Conservation (phyloP, 2,797 vertebrate genomes). For the Crenichthys baileyi region DNA sequence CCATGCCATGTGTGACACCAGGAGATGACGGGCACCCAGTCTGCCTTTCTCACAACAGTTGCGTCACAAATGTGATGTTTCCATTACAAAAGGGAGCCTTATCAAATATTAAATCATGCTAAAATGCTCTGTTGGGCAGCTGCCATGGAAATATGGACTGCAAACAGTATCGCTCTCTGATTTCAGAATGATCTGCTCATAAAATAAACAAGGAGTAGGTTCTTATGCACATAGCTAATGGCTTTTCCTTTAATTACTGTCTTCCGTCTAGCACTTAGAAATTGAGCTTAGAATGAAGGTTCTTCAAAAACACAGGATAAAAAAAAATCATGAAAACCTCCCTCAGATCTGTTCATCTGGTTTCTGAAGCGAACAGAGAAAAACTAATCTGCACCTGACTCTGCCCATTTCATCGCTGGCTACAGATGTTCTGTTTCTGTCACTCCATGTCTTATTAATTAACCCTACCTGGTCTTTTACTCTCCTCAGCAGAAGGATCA, state of each 20-base stretch:
- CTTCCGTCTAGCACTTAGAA: slow-evolving; percentile 60
- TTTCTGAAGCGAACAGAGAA: slow-evolving; percentile 1
- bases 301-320: slow-evolving; percentile 14
- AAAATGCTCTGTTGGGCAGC: slow-evolving; percentile 58
- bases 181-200: slow-evolving; percentile 64
- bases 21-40: not conserved
- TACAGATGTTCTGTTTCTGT: slow-evolving; percentile 47
- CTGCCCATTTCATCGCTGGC: slow-evolving; percentile 14
- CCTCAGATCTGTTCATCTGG: not conserved
- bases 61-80: slow-evolving; percentile 39
- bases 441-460: slow-evolving; percentile 70
- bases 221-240: slow-evolving; percentile 65
- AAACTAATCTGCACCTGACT: slow-evolving; percentile 13
- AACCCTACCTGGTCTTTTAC: slow-evolving; percentile 38
- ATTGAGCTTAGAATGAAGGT: slow-evolving; percentile 35
- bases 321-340: slow-evolving; percentile 28
- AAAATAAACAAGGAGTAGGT: slow-evolving; percentile 38
- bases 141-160: slow-evolving; percentile 71
- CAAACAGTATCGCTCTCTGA: slow-evolving; percentile 67
- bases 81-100: slow-evolving; percentile 57
- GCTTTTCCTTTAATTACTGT: slow-evolving; percentile 76
- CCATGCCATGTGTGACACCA: not conserved
- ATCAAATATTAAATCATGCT: slow-evolving; percentile 69
- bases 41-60: slow-evolving; percentile 22
- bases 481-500: slow-evolving; percentile 32